Conservation (phyloP, 2,113 vertebrate species). For the Hipposideros armiger region DNA sequence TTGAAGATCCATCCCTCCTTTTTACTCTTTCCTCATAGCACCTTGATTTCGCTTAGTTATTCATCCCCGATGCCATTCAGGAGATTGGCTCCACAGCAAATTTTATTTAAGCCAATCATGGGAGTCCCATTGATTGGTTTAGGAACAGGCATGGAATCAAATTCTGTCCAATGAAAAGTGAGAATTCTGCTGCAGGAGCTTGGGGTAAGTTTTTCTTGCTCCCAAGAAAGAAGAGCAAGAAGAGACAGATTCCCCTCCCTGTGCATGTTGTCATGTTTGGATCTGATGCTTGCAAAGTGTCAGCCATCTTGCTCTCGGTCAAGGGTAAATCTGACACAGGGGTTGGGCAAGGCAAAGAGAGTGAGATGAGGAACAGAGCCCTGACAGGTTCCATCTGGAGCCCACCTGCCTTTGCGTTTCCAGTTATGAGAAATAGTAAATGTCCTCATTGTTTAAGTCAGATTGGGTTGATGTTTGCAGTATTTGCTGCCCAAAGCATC, state of each 20-base stretch:
- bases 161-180: neutral
- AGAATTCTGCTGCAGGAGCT: neutral
- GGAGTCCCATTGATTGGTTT: neutral
- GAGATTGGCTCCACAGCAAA: neutral
- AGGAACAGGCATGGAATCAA: neutral
- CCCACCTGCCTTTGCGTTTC: slow-evolving; percentile 35
- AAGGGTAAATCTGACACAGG: neutral
- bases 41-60: neutral
- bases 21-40: neutral
- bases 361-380: neutral
- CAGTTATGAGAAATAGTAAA: slow-evolving; percentile 28
- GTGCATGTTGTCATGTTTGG: neutral
- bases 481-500: neutral
- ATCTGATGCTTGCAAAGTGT: neutral
- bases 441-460: slow-evolving; percentile 53
- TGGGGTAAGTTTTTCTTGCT: neutral
- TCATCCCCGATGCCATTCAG: neutral
- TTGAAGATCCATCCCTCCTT: neutral
- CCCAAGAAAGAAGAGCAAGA: slow-evolving; percentile 1
- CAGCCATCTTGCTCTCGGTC: neutral
- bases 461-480: slow-evolving; percentile 18
- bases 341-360: neutral
- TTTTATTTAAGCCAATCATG: neutral
- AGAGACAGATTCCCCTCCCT: neutral
- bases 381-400: neutral